phyloP scores from a whole-genome alignment of 2,113 vertebrate species.

The Phrynosoma platyrhinos region DNA sequence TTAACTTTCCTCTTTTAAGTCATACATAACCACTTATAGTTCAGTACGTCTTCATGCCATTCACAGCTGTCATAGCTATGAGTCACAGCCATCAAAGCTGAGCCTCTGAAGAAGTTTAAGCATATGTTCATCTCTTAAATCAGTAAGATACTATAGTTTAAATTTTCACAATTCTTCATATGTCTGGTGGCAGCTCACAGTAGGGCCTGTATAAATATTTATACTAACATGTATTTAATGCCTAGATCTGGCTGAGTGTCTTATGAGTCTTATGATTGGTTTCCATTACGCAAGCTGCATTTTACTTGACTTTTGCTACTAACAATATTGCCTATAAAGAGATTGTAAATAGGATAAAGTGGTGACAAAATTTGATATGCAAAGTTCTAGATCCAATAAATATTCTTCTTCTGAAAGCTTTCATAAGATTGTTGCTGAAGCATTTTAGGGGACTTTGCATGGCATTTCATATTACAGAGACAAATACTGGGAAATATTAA shows the following conservation, averaged over 20 bases:
- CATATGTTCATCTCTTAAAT: background rate
- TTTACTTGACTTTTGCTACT: conserved; percentile 67
- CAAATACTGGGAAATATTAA: background rate
- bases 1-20: background rate
- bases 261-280: conserved; percentile 53
- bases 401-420: conserved; percentile 51
- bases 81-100: background rate
- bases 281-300: conserved; percentile 65
- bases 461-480: background rate
- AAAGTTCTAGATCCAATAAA: conserved; percentile 68
- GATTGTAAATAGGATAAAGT: conserved; percentile 68
- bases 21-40: background rate
- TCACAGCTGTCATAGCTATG: background rate
- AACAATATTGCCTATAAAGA: conserved; percentile 66
- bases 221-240: background rate
- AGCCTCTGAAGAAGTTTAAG: background rate
- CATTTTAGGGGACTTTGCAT: background rate
- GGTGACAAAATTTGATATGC: conserved; percentile 57
- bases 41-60: background rate
- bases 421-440: background rate
- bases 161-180: background rate
- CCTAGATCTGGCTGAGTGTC: background rate
- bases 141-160: background rate
- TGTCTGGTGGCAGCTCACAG: background rate
- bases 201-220: background rate